A percentile compares a stretch with the other conserved stretches of the same genome.
phyloP scores from a whole-genome alignment of 1,140 invertebrate species.

The Acyrthosiphon pisum region DNA sequence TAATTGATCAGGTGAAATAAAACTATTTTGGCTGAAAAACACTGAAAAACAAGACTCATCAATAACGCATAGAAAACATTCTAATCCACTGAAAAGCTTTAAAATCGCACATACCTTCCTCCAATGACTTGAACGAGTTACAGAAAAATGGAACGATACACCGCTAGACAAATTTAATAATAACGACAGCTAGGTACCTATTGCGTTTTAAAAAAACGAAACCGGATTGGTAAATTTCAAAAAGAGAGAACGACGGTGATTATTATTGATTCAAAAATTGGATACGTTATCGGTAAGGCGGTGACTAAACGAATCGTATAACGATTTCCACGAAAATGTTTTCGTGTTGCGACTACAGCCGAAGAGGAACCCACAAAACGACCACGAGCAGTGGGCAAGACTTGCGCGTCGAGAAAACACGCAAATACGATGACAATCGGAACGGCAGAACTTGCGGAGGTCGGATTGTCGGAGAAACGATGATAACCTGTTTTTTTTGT shows the following conservation, averaged over 20 bases:
- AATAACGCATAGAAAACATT: neutral
- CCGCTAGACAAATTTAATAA: neutral
- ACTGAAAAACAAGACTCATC: neutral
- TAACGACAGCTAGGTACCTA: neutral
- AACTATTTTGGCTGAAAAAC: neutral
- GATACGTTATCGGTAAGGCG: neutral
- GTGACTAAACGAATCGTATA: neutral
- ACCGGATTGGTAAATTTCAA: neutral
- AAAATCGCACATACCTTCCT: neutral
- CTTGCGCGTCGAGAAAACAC: neutral
- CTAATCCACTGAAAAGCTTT: neutral
- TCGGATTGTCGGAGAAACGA: neutral
- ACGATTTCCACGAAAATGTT: neutral
- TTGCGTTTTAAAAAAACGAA: neutral
- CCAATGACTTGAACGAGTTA: neutral
- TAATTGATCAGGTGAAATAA: neutral
- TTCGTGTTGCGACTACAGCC: neutral
- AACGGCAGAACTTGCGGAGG: neutral
- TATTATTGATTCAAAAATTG: neutral
- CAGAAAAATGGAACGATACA: too few relatives aligned
- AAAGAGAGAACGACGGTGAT: neutral
- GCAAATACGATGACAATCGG: constrained; percentile 32
- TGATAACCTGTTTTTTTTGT: constrained; percentile 55
- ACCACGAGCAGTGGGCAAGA: neutral
- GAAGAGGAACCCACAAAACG: neutral